These are phyloP conservation scores for Protonemura montana DNA, from an alignment of 2,888 invertebrate species.

Conservation along the genomic window DNA sequence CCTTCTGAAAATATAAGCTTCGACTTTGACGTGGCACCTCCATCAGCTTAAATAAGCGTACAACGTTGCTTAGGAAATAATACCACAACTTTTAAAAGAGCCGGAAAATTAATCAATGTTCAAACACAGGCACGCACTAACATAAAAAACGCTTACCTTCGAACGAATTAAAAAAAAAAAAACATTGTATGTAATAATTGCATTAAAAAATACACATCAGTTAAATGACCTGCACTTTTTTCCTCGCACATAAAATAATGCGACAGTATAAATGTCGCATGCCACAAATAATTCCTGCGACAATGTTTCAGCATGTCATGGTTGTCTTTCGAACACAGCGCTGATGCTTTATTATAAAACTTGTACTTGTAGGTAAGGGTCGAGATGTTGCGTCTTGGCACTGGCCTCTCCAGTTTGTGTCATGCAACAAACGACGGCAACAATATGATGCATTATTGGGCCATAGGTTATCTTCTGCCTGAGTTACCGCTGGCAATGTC, in stretches of 20 bases:
- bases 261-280: neutral
- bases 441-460: slow-evolving; percentile 12
- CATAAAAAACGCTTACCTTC: neutral
- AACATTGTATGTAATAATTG: neutral
- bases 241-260: neutral
- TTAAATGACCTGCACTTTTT: neutral
- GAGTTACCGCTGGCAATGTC: neutral
- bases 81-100: too few relatives aligned
- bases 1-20: too few relatives aligned
- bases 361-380: neutral
- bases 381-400: neutral
- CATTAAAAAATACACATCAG: neutral
- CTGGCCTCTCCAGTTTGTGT: neutral
- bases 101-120: too few relatives aligned
- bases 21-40: too few relatives aligned
- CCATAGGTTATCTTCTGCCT: neutral
- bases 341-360: neutral
- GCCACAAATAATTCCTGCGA: neutral
- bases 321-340: neutral
- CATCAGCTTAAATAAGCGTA: too few relatives aligned
- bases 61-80: too few relatives aligned
- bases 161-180: neutral
- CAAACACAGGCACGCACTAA: too few relatives aligned
- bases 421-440: neutral
- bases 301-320: neutral